A percentile compares a stretch with the other conserved stretches of the same genome.
phyloP scores from a whole-genome alignment of 1,140 invertebrate genomes.

The Pristionchus pacificus region DNA sequence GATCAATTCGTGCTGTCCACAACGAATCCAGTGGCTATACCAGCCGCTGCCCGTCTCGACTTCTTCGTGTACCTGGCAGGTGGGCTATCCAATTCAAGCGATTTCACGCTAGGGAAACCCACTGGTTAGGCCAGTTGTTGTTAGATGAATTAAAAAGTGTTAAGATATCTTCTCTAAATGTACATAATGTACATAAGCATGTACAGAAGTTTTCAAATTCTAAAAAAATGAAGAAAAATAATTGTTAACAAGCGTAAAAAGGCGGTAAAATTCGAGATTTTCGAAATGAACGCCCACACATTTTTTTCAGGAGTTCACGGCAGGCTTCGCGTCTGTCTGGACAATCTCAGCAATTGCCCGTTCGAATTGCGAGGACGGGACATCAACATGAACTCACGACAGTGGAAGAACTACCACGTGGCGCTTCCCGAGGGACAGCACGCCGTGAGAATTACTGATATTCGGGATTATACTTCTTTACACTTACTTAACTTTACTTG shows the following conservation, averaged over 20 bases:
- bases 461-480: too few species aligned
- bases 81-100: neutral
- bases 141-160: too few species aligned
- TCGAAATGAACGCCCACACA: too few species aligned
- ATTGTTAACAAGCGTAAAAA: too few species aligned
- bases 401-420: conserved; percentile 31
- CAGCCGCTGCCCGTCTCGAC: conserved; percentile 29
- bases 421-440: conserved; percentile 21
- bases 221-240: too few species aligned
- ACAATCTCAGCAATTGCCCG: conserved; percentile 31
- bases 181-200: too few species aligned
- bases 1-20: conserved; percentile 31
- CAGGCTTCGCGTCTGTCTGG: conserved; percentile 33
- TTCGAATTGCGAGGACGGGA: conserved; percentile 21
- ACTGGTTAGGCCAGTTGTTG: too few species aligned
- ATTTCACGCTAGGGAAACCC: too few species aligned
- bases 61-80: conserved; percentile 34
- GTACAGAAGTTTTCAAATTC: too few species aligned
- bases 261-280: too few species aligned
- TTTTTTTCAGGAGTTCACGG: conserved; percentile 29
- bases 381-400: conserved; percentile 19
- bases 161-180: too few species aligned
- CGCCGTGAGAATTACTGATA: conserved; percentile 15
- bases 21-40: conserved; percentile 17
- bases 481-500: too few species aligned